These are phyloP conservation scores for Sander lucioperca DNA, from an alignment of 2,113 vertebrate genomes.

Conservation along the genomic window DNA sequence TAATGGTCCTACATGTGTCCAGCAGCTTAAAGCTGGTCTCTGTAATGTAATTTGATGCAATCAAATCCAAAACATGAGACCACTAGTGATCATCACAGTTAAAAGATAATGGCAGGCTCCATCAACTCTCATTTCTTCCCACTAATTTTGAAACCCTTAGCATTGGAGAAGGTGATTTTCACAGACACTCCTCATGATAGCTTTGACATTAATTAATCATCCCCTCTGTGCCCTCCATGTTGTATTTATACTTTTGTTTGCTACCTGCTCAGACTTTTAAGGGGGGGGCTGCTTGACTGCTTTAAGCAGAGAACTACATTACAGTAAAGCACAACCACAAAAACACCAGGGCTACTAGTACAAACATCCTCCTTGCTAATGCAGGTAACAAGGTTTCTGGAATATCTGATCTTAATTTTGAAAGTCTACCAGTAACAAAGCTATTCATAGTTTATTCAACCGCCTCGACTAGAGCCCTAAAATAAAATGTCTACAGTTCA, in stretches of 20 bases:
- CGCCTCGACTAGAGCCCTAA: neutral
- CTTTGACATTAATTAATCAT: neutral
- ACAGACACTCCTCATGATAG: neutral
- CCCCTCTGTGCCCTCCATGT: neutral
- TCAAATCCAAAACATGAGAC: neutral
- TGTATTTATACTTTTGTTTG: neutral
- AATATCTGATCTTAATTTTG: slow-evolving; percentile 1
- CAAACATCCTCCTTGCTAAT: neutral
- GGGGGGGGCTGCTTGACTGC: neutral
- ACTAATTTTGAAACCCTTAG: neutral
- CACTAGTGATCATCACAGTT: neutral
- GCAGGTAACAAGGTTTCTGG: neutral
- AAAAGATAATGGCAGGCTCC: neutral
- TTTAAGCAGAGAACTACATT: neutral
- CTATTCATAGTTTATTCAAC: neutral
- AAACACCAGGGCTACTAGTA: neutral
- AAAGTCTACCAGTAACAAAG: neutral
- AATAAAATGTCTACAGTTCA: neutral
- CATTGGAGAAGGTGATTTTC: neutral
- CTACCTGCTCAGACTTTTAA: neutral
- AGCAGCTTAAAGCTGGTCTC: neutral
- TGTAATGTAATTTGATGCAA: neutral
- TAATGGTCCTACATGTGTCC: neutral
- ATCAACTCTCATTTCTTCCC: neutral
- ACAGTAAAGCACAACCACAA: neutral